Base-by-base conservation (phyloP, 2,888 invertebrate species). In the Salpingus planirostris region DNA sequence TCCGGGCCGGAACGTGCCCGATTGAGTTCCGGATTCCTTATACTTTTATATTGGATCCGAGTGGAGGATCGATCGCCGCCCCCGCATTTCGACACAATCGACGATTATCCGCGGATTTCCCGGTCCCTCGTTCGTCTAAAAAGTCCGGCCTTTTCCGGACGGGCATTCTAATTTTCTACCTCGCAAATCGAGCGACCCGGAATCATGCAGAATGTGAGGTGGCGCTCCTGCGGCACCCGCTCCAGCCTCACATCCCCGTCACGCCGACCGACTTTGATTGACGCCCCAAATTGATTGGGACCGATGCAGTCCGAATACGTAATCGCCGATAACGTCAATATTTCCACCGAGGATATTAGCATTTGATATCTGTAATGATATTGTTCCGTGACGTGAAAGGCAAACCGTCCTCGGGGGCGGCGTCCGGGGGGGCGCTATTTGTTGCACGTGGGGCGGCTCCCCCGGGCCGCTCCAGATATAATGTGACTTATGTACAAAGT, bases 331-430 rank as follows among this genome's bases (percentile, higher is more conserved):
- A 39, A 35, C 37, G 44, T 44, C 47, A 46, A 48, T 48, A 50
- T 52, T 53, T 52, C 50, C 52, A 49, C 43, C 43, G 51, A 46
- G 51, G 49, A 53, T 55, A 54, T 57, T 55, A 55, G 48, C 52
- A 52, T 56, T 47, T 51, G 49, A 57, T 56, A 55, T 53, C 52
- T 52, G 47, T 55, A 56, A 57, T 55, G 52, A 54, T 51, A 54
- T 56, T 52, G 51, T 49, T 54, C 43, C 55, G 52, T 54, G 54
- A 52, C 50, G 42, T 40, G 51, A 53, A 54, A 51, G 43, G 47
- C 46, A 46, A 50, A 54, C 43, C 29, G 11, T 29, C 27, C 24
- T 31, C 38, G 32, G 22, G 14, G 11, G 12, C 22, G 18, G 27
- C 14, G 31, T 33, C 36, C 35, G 24, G n/a, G n/a, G n/a, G n/a